Evolutionary conservation across 2,888 invertebrate species (phyloP).

Genomic region (Mechanitis messenoides): DNA sequence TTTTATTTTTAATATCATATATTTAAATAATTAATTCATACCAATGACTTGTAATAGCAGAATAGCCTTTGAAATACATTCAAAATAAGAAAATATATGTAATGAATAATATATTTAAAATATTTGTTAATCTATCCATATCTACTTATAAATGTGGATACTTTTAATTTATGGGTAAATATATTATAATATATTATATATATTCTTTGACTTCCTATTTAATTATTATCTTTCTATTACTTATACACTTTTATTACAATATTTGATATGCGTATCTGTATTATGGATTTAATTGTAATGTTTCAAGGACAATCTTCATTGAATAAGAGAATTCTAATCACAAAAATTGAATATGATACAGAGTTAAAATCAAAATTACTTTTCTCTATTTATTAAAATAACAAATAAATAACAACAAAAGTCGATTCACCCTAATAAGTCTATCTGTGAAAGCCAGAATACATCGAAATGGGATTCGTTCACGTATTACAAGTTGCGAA

Average conservation of each 20-base stretch:
- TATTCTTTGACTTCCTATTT: neutral
- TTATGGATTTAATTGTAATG: too few species aligned
- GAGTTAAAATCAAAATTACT: neutral
- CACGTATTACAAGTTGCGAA: constrained; percentile 16
- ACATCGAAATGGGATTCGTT: constrained; percentile 13
- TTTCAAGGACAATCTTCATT: too few species aligned
- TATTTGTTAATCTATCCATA: too few species aligned
- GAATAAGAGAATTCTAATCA: too few species aligned
- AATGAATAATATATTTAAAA: too few species aligned
- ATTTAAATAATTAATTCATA: too few species aligned
- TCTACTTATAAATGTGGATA: neutral
- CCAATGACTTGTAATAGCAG: too few species aligned
- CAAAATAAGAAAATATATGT: too few species aligned
- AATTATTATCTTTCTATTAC: neutral
- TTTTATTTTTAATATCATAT: too few species aligned
- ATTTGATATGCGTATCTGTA: too few species aligned
- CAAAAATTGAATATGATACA: too few species aligned
- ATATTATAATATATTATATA: neutral
- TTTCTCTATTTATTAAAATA: neutral
- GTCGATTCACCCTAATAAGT: constrained; percentile 1
- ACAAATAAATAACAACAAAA: neutral
- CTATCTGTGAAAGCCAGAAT: constrained; percentile 12
- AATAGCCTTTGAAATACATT: too few species aligned
- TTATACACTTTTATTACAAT: neutral
- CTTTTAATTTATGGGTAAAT: neutral